Base-by-base conservation (phyloP, 2,888 invertebrate species). In the Melanostoma scalare region DNA sequence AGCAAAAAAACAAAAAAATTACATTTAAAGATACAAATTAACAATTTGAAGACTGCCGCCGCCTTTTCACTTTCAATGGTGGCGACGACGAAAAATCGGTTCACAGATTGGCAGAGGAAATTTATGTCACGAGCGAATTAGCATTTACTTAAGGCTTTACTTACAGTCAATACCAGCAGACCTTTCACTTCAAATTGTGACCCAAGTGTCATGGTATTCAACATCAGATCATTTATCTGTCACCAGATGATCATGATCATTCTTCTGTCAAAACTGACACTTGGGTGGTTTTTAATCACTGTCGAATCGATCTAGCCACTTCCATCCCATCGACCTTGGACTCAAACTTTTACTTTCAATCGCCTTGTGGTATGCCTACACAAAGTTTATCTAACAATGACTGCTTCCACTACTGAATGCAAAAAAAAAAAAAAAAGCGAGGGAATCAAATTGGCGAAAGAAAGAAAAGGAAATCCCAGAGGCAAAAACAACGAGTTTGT, bases 341-440 rank as follows among this genome's bases (percentile, higher is more conserved):
- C 84, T 84, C 71, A 65, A 73, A 75, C 84, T 84, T 79, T 84
- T 84, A 84, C 84, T 84, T 84, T 79, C 78, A 58, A 67, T 71
- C 9, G 65, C 58, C 67, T 73, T 73, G 63, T 71, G 77, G 72
- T 58, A 69, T 68, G 63, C 56, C 60, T 50, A 77, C 76, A 80
- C 68, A 72, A 58, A 61, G 46, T 61, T 50, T 52, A 68, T 68
- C 74, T 71, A 80, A 80, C 63, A 53, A 58, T 31, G 31, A 36
- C 20, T 42, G 63, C 63, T 68, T 63, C 48, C 48, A 20, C 60
- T 35, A 9, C 31, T 35, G 9, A 48, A 48, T 56, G 79, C 68
- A 75, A 58, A 58, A 50, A 44, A 50, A 72, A 48, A 69, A 40
- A 36, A 50, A 53, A 58, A 36, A 38, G 3, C 5, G 10, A 52